Conservation (phyloP, 2,888 invertebrate genomes). For the Liodrosophila aerea region DNA sequence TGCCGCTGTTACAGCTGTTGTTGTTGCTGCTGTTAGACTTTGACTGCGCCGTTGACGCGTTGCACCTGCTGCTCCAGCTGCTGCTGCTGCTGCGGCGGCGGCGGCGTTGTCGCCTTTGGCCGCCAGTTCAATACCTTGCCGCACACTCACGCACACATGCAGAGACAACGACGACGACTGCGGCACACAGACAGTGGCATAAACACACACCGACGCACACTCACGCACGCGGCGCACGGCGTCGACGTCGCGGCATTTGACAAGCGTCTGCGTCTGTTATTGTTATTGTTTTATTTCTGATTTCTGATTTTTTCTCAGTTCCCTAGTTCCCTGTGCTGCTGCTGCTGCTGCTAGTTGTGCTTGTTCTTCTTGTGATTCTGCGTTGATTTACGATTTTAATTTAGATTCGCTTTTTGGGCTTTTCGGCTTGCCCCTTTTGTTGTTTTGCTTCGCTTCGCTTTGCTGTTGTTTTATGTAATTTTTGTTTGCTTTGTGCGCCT, state of each 20-base stretch:
- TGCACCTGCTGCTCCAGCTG: conserved; percentile 53
- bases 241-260: conserved; percentile 71
- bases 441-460: conserved; percentile 11
- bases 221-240: conserved; percentile 63
- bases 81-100: conserved; percentile 60
- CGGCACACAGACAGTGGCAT: conserved; percentile 7
- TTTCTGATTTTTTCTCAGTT: conserved; percentile 9
- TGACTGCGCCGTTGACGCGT: conserved; percentile 66
- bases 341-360: conserved; percentile 16
- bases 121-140: conserved; percentile 69
- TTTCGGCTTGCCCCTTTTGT: neutral
- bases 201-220: conserved; percentile 21
- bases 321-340: neutral
- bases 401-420: conserved; percentile 36
- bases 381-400: conserved; percentile 56
- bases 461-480: conserved; percentile 49
- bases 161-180: too few species aligned
- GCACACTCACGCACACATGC: conserved; percentile 55
- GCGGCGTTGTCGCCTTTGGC: conserved; percentile 67
- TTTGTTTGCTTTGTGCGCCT: conserved; percentile 39
- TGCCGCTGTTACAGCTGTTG: conserved; percentile 21
- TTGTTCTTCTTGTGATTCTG: too few species aligned
- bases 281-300: neutral
- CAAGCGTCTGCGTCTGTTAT: conserved; percentile 44
- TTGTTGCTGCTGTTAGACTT: conserved; percentile 41